These are phyloP conservation scores for Chalcosyrphus nemorum DNA, from an alignment of 2,888 invertebrate species.

Conservation along the genomic window DNA sequence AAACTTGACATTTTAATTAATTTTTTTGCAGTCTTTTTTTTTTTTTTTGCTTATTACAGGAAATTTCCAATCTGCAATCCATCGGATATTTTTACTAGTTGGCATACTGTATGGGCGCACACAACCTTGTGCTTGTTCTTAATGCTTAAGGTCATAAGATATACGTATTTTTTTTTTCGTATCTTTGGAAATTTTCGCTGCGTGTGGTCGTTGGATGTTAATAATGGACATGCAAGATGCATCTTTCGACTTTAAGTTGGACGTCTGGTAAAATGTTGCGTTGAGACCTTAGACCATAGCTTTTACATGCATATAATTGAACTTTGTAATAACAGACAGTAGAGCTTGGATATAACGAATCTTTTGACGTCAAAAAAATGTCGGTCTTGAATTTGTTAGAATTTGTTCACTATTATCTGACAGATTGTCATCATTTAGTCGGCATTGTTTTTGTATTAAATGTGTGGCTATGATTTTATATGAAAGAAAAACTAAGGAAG, in stretches of 20 bases:
- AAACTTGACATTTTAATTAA: constrained; percentile 61
- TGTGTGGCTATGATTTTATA: no score
- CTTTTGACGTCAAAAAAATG: no score
- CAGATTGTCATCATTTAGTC: no score
- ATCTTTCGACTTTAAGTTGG: constrained; percentile 6
- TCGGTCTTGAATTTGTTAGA: no score
- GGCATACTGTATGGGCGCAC: constrained; percentile 1
- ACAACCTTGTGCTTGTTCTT: constrained; percentile 38
- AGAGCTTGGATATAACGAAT: no score
- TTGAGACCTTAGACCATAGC: no score
- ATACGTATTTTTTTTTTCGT: not conserved
- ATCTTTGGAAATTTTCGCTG: not conserved
- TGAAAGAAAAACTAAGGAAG: no score
- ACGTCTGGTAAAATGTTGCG: not conserved
- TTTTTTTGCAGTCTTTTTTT: not conserved
- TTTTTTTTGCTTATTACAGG: constrained; percentile 10
- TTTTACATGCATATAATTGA: no score
- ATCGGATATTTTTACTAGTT: constrained; percentile 24
- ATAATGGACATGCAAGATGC: not conserved
- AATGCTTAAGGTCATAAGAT: constrained; percentile 10
- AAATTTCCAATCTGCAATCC: constrained; percentile 43
- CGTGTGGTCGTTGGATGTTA: constrained; percentile 29
- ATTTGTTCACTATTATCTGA: no score
- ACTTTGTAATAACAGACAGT: no score
- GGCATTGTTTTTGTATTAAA: no score